Base-by-base conservation (phyloP, 92 coral and sea anemone species). In the Diadumene lineata region DNA sequence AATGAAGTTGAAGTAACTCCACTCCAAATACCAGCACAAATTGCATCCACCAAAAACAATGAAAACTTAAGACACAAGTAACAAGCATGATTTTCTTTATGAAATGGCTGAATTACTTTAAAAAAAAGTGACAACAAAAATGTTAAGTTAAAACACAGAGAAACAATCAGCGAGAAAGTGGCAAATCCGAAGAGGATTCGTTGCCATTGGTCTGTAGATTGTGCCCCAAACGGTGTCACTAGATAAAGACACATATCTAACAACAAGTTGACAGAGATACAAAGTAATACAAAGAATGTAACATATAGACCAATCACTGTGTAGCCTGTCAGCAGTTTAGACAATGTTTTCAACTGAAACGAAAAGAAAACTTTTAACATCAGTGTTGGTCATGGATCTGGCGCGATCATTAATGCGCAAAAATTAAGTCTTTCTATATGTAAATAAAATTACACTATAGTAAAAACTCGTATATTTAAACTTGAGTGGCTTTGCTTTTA, bases 201-300 rank as follows among this genome's bases (percentile, higher is more conserved):
- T 43, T 51, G 70, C 4, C 58, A 3, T 11, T 84, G 57, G 50
- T 81, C 83, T 0, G 48, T 4, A 4, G 6, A 6, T 13, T 38
- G 48, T 13, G 48, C 13, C 48, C 85, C 90, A 11, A 51, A 50
- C 15, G 94, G 94, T 28, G 88, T 56, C 18, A 89, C 74, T 84
- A 89, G 81, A 56, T 89, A 85, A 24, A 89, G 72, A 7, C 84
- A 81, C 31, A 89, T 51, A 21, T 89, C 94, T 31, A 89, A 58
- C 7, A 90, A 88, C 31, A 90, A 81, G 82, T 89, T 89, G 33
- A 89, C 70, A 56, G 85, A 81, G 71, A 86, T 82, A 48, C 90
- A 85, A 24, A 89, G 78, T 7, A 90, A 82, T 0, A 87, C 74
- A 48, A 87, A 79, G 77, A 87, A 83, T 23, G 7, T 10, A 53